Conservation (phyloP, 2,797 vertebrate species). For the Psittacula derbiana region DNA sequence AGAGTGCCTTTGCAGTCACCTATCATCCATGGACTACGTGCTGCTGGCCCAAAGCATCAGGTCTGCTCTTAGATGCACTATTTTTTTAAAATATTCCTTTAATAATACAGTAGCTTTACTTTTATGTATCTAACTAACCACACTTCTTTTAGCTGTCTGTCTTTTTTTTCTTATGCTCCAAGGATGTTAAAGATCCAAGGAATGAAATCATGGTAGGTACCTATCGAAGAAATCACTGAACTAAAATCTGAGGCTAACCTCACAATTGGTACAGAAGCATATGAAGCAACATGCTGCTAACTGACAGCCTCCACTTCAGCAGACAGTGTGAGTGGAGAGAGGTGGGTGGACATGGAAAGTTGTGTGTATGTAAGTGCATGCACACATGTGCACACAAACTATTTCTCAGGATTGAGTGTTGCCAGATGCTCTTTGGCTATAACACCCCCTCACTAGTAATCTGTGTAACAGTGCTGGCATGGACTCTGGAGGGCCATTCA, state of each 20-base stretch:
- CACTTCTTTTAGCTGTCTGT: not conserved
- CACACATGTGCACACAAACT: not conserved
- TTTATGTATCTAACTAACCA: not conserved
- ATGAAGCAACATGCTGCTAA: not conserved
- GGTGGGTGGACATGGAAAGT: not conserved
- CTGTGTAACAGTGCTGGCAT: not conserved
- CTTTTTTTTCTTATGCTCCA: not conserved
- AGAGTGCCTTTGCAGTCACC: slow-evolving; percentile 67
- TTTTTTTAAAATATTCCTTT: not conserved
- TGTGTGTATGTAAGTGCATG: not conserved
- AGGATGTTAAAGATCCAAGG: not conserved
- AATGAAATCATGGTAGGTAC: not conserved
- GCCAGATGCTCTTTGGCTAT: slow-evolving; percentile 39
- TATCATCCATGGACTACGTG: not conserved
- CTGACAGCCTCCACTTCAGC: not conserved
- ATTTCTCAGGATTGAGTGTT: not conserved
- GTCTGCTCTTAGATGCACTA: not conserved
- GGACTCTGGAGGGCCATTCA: not conserved
- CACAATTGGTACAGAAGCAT: not conserved
- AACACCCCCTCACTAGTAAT: not conserved
- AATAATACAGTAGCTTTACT: not conserved
- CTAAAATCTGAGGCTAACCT: not conserved
- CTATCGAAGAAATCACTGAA: not conserved
- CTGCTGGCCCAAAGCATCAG: not conserved
- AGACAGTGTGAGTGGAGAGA: not conserved